Evolutionary conservation across 2,113 vertebrate genomes (phyloP).

Genomic region (Seriola rivoliana): DNA sequence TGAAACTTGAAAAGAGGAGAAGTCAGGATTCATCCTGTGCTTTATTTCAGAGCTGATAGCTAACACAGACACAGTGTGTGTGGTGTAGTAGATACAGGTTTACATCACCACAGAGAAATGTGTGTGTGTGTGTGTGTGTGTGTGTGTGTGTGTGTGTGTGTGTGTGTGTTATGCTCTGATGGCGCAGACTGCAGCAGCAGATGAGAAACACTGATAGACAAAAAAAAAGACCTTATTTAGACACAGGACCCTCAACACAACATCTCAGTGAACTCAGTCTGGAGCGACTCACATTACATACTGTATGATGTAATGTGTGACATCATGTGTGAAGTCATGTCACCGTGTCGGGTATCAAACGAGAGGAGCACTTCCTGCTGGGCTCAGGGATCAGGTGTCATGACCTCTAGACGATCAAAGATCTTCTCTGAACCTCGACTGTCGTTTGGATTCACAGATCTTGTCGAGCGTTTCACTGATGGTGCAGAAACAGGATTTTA

Average conservation of each 20-base stretch:
- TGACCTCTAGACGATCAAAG: neutral
- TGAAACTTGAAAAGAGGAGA: no score
- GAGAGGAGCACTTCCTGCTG: slow-evolving; percentile 21
- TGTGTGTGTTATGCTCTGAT: neutral
- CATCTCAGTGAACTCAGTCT: no score
- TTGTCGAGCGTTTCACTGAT: no score
- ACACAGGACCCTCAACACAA: slow-evolving; percentile 16
- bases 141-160: no score
- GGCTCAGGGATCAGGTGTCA: neutral
- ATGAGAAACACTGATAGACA: slow-evolving; percentile 17
- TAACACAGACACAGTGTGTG: no score
- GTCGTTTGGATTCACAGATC: no score
- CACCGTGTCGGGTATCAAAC: slow-evolving; percentile 27
- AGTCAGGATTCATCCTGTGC: neutral
- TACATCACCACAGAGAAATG: neutral
- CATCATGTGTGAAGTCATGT: slow-evolving; percentile 9
- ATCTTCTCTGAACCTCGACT: neutral
- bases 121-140: neutral
- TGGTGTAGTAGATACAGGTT: neutral
- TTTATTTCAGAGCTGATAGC: no score
- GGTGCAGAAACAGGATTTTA: no score
- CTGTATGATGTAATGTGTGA: slow-evolving; percentile 28
- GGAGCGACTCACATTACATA: neutral
- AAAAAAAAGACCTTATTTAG: slow-evolving; percentile 39
- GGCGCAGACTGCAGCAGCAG: neutral